Base-by-base conservation (phyloP, 2,888 invertebrate species). In the Pasiphila rectangulata region DNA sequence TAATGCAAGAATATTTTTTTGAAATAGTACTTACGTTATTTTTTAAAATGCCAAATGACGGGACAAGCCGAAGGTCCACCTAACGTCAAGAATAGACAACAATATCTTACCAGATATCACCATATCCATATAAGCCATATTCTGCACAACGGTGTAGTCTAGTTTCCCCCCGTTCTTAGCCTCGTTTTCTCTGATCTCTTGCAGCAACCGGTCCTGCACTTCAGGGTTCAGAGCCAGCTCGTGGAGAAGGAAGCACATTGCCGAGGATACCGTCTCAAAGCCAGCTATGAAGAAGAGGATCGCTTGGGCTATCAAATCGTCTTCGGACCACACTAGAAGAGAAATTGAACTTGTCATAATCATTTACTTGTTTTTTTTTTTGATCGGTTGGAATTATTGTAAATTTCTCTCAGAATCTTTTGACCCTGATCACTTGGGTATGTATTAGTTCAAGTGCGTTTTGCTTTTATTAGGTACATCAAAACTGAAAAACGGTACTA, bases 41-140 rank as follows among this genome's bases (percentile, higher is more conserved):
- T 6, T 5, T 21, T 1, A 6, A 6, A 21, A 21, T 6, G 6
- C 4, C 7, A 21, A 21, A 21, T 21, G 6, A 6, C 7, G 3
- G n/a, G n/a, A n/a, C n/a, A n/a, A n/a, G n/a, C n/a, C n/a, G n/a
- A n/a, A n/a, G n/a, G n/a, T n/a, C n/a, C n/a, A n/a, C n/a, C n/a
- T n/a, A n/a, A n/a, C n/a, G n/a, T n/a, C n/a, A n/a, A n/a, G n/a
- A n/a, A n/a, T n/a, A n/a, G n/a, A n/a, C n/a, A n/a, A n/a, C n/a
- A n/a, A 15, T 30, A 1, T 16, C 30, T 24, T 52, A 90, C 90
- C 90, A 57, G 90, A 89, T 0, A 91, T 68, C 0, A 92, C 90
- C 91, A 91, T 91, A 44, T 92, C 92, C 72, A 92, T 61, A 55
- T 92, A 92, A 13, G 81, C 83, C 90, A 92, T 83, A 12, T 74